phyloP scores from a whole-genome alignment of 1,140 invertebrate genomes.

The Drosophila nigromelanica region DNA sequence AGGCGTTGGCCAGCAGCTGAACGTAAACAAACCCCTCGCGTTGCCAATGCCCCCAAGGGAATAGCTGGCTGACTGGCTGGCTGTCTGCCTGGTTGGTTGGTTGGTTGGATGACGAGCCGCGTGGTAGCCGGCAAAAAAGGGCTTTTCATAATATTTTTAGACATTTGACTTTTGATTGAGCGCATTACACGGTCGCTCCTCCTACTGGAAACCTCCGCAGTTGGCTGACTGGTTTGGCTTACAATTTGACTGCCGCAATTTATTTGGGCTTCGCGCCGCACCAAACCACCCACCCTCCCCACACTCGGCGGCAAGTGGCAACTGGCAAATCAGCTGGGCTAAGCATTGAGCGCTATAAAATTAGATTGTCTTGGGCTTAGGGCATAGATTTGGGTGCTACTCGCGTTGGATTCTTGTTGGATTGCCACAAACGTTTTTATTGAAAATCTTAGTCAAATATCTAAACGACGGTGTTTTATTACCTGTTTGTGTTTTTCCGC shows the following conservation, averaged over 20 bases:
- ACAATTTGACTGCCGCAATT: slow-evolving; percentile 74
- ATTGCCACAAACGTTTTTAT: slow-evolving; percentile 66
- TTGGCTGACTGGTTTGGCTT: slow-evolving; percentile 39
- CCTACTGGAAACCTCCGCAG: neutral
- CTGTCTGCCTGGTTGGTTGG: no score
- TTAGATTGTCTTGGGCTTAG: slow-evolving; percentile 78
- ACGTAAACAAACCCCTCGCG: slow-evolving; percentile 22
- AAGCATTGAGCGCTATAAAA: slow-evolving; percentile 60
- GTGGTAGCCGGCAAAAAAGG: slow-evolving; percentile 45
- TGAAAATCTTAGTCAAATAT: slow-evolving; percentile 78
- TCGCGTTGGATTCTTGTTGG: slow-evolving; percentile 34
- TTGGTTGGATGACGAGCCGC: slow-evolving; percentile 1
- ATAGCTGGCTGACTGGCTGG: neutral
- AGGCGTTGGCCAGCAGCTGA: slow-evolving; percentile 42
- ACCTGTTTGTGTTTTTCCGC: slow-evolving; percentile 55
- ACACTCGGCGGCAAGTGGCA: slow-evolving; percentile 5
- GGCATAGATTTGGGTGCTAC: slow-evolving; percentile 55
- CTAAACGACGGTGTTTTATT: slow-evolving; percentile 78
- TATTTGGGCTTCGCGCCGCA: slow-evolving; percentile 52
- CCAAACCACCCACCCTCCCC: slow-evolving; percentile 2
- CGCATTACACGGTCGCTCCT: slow-evolving; percentile 67
- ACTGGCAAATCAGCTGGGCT: slow-evolving; percentile 38
- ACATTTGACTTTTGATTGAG: slow-evolving; percentile 82
- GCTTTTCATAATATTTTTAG: slow-evolving; percentile 82
- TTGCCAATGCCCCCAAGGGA: slow-evolving; percentile 25